Evolutionary conservation across 2,888 invertebrate genomes (phyloP), one percentile per base, ranked within the genome.

Genomic region (Poecilobothrus nobilitatus): DNA sequence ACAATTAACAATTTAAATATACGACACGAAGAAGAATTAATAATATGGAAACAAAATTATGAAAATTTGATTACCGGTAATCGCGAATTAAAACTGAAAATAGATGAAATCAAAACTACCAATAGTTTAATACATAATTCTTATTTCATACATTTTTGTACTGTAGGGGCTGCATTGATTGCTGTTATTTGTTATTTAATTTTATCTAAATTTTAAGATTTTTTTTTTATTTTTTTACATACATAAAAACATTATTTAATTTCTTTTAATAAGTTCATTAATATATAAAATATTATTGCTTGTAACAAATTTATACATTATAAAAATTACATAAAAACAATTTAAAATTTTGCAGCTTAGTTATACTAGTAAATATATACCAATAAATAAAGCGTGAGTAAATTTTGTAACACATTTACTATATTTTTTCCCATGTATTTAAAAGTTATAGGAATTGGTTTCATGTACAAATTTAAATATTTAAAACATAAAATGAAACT

Each of bases 11-110:
- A 74, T 70, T 73, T 73, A 22, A 74, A 76, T 34, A 72, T 80
- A 62, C 76, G 79, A 72, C 76, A 76, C 0, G 82, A 82, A 69
- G 82, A 82, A 70, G 82, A 82, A 69, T 71, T 82, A 7, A 77
- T 82, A 65, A 74, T 78, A 61, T 81, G 79, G 73, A 82, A 82
- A 73, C 81, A 82, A 70, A 77, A 78, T 66, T 75, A 80, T 71
- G 80, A 80, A 62, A 71, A 76, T 69, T 75, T 78, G 15, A 78
- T 77, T 70, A 75, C 71, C 10, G 77, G 76, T 70, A 81, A 81
- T 75, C 69, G 79, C 3, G 73, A 76, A 68, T 71, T 82, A 34
- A 79, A 78, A 70, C 75, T 76, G 27, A 78, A 80, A 74, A 77
- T 82, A 64, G 74, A 74, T 18, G 73, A 75, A 53, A 70, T 81